phyloP scores from a whole-genome alignment of 2,888 invertebrate species.

The Mythimna lalbum region DNA sequence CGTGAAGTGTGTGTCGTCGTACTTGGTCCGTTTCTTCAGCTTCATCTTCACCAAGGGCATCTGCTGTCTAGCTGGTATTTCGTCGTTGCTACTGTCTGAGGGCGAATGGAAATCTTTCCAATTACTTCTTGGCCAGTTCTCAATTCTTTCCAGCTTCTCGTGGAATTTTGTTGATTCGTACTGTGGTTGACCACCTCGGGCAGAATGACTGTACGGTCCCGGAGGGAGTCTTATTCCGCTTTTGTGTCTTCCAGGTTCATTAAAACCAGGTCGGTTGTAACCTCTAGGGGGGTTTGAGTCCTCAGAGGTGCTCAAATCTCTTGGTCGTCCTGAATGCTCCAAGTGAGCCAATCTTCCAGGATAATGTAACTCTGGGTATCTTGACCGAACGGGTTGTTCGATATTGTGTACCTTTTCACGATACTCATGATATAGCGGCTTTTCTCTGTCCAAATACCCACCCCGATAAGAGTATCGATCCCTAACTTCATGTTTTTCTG shows the following conservation, averaged over 20 bases:
- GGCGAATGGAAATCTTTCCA: constrained; percentile 66
- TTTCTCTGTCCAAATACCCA: constrained; percentile 28
- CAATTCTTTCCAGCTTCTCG: constrained; percentile 67
- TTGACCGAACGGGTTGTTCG: constrained; percentile 1
- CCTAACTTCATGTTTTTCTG: constrained; percentile 25
- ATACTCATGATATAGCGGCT: constrained; percentile 27
- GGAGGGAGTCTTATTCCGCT: neutral
- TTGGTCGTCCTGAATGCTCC: constrained; percentile 15
- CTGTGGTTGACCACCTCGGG: constrained; percentile 40
- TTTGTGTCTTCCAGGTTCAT: constrained; percentile 5
- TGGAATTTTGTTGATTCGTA: constrained; percentile 71
- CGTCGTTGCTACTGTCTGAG: constrained; percentile 60
- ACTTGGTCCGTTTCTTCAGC: constrained; percentile 66
- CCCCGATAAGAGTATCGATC: constrained; percentile 24
- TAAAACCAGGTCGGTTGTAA: constrained; percentile 13
- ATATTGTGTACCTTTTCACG: constrained; percentile 14
- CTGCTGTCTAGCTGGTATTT: constrained; percentile 75
- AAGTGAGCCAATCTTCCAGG: constrained; percentile 27
- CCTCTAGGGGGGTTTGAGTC: constrained; percentile 15
- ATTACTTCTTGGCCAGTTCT: constrained; percentile 44
- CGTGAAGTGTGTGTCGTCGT: constrained; percentile 79
- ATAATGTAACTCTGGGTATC: constrained; percentile 26
- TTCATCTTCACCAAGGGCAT: constrained; percentile 70
- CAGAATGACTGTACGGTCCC: constrained; percentile 19
- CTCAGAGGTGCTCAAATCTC: constrained; percentile 14